Evolutionary conservation across 2,797 vertebrate species (phyloP).

Genomic region (Glossophaga mutica): DNA sequence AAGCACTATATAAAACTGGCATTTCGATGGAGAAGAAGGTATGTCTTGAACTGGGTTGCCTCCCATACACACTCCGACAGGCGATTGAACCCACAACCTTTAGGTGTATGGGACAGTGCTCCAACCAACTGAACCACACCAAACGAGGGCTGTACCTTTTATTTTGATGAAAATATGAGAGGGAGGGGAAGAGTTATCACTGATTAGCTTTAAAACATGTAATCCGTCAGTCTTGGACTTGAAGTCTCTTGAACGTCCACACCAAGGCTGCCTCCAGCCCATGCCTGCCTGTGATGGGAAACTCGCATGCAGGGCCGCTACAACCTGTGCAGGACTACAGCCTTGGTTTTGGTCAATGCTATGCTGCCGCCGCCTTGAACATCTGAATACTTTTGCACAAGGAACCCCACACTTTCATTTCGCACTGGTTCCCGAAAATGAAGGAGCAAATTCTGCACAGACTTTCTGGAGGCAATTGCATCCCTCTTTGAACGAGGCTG

Average conservation of each 20-base stretch:
- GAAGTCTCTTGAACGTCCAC: background rate
- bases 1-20: background rate
- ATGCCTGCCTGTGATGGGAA: background rate
- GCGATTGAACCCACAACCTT: too few species aligned
- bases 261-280: background rate
- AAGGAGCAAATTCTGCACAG: background rate
- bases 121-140: too few species aligned
- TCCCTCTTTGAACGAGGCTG: background rate
- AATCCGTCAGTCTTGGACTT: background rate
- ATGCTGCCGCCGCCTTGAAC: background rate
- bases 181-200: background rate
- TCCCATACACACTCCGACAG: too few species aligned
- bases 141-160: background rate
- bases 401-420: background rate
- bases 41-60: background rate
- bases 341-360: too few species aligned
- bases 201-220: background rate
- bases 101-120: too few species aligned
- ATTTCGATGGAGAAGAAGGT: background rate
- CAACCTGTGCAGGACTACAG: fast-evolving
- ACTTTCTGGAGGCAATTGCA: background rate
- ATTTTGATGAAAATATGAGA: background rate
- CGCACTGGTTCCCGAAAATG: background rate
- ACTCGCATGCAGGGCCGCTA: background rate
- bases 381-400: background rate